phyloP scores from a whole-genome alignment of 2,113 vertebrate species.

The Petrocephalus microphthalmus region DNA sequence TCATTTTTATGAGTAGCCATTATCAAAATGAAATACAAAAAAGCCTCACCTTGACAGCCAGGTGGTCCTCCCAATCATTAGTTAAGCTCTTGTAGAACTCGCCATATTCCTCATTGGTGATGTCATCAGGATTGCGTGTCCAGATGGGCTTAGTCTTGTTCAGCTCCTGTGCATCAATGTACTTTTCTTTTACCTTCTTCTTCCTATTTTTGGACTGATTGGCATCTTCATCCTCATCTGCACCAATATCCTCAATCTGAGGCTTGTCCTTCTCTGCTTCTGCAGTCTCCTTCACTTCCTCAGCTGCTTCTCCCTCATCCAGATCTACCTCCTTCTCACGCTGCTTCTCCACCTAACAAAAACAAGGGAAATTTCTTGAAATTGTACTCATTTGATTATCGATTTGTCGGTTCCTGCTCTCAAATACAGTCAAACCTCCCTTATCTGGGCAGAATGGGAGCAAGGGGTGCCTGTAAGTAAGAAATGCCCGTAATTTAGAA shows the following conservation, averaged over 20 bases:
- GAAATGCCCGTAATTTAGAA: no score
- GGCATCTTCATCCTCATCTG: conserved; percentile 66
- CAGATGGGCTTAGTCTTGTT: conserved; percentile 80
- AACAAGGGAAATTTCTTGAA: background rate
- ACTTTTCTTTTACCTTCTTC: conserved; percentile 76
- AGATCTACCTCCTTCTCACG: conserved; percentile 85
- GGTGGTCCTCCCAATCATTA: conserved; percentile 73
- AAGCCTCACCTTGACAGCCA: conserved; percentile 66
- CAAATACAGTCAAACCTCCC: no score
- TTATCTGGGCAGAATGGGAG: no score
- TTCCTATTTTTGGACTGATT: conserved; percentile 62
- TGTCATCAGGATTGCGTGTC: conserved; percentile 92
- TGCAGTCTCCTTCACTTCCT: conserved; percentile 61
- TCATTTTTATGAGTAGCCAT: background rate
- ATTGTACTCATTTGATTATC: background rate
- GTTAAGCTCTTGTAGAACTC: conserved; percentile 95
- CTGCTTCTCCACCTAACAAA: conserved; percentile 80
- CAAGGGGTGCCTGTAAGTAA: no score
- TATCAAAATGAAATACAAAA: background rate
- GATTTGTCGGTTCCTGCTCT: background rate
- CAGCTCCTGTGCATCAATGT: conserved; percentile 69
- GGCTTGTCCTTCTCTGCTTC: conserved; percentile 61
- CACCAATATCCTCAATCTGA: conserved; percentile 68
- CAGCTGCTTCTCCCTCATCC: conserved; percentile 74
- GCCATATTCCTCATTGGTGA: conserved; percentile 87